Conservation (phyloP, 2,797 vertebrate genomes). For the Falco novaeseelandiae region DNA sequence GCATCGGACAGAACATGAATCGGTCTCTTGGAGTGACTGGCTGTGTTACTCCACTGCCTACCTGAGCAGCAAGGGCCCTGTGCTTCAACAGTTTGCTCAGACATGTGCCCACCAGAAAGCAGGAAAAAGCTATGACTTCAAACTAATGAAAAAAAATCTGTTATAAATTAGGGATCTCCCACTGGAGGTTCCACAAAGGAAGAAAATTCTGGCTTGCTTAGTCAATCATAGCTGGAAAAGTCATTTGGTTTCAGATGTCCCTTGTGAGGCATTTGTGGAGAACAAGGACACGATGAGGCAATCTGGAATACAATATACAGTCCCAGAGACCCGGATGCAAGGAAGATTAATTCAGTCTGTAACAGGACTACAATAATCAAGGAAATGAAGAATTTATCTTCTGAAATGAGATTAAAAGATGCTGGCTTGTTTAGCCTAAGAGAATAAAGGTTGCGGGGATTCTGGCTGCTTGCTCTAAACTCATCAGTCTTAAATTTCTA, state of each 20-base stretch:
- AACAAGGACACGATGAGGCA: constrained; percentile 29
- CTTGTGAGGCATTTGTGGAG: constrained; percentile 36
- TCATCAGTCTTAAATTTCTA: neutral
- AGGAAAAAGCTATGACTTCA: neutral
- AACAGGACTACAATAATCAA: constrained; percentile 36
- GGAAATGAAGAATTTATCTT: constrained; percentile 44
- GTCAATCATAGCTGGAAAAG: constrained; percentile 11
- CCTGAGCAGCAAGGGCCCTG: neutral
- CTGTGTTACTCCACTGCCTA: neutral
- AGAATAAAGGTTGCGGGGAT: neutral
- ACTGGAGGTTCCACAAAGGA: neutral
- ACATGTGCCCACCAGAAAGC: neutral
- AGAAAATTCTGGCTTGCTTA: constrained; percentile 27
- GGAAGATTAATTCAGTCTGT: constrained; percentile 25
- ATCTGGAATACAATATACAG: constrained; percentile 56
- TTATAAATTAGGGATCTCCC: neutral
- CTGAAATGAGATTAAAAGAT: constrained; percentile 40
- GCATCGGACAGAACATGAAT: neutral
- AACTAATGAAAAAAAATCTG: neutral
- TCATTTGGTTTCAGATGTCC: constrained; percentile 20
- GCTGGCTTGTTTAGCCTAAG: neutral
- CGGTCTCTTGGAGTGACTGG: neutral
- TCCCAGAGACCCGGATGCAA: neutral
- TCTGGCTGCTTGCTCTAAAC: constrained; percentile 2
- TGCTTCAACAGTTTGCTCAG: neutral